Evolutionary conservation across 2,113 vertebrate genomes (phyloP), one percentile per base, ranked within the genome.

Genomic region (Pycnonotus jocosus): DNA sequence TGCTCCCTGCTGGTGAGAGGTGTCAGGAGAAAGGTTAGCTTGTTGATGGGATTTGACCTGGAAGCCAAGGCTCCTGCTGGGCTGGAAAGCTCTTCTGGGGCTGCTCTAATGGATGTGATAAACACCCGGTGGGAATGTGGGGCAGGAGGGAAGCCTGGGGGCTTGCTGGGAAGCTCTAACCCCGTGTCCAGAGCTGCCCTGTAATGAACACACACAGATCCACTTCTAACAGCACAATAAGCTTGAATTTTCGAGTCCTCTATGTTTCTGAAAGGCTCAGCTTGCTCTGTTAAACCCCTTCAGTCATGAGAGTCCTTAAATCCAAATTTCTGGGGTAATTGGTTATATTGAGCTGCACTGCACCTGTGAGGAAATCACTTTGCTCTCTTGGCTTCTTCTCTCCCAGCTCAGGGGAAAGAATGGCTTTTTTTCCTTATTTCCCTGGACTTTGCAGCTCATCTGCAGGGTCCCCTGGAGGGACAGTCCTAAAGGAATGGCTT

Each of bases 401-500:
- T 47, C n/a, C n/a, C 18, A 40, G n/a, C 35, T 27, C 10, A 7
- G 53, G 24, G 38, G 22, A 51, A 53, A 42, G 22, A 13, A 3
- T 35, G 56, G 6, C 20, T 78, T 73, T 78, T 73, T 73, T 40
- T 1, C 37, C 11, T 2, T 1, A 0, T 64, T 71, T 88, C 12
- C 11, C 22, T 51, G 57, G 40, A 25, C 10, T 45, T n/a, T 51
- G 27, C 33, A 42, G 61, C 35, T 68, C 37, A 24, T n/a, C 71
- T 74, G 79, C 7, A 31, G 0, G 3, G 35, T 27, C 82, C 18
- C 45, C 16, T 37, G 60, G 24, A 78, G 37, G 24, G 12, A 18
- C 0, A 3, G 9, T 11, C 14, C 11, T 15, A 19, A 11, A 22
- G 5, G 9, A 9, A 3, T n/a, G 44, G 12, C 37, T 65, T 11